Evolutionary conservation across 2,888 invertebrate species (phyloP).

Genomic region (Plutella xylostella): DNA sequence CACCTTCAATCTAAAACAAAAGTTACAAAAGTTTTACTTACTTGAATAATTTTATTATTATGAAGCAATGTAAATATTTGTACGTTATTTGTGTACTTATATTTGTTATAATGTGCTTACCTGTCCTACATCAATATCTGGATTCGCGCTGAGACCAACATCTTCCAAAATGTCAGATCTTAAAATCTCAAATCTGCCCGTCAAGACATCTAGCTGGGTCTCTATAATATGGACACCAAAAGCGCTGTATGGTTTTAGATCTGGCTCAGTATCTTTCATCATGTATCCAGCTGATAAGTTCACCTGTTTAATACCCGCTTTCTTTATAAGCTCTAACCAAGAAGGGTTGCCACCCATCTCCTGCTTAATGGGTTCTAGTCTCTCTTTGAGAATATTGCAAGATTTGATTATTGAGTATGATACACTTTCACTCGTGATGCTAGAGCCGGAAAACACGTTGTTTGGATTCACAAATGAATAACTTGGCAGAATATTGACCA

Average conservation of each 20-base stretch:
- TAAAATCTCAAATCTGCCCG: conserved; percentile 72
- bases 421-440: conserved; percentile 74
- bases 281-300: conserved; percentile 72
- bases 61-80: too few relatives aligned
- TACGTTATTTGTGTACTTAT: too few relatives aligned
- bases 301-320: conserved; percentile 58
- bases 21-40: too few relatives aligned
- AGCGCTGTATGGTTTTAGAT: conserved; percentile 63
- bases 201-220: conserved; percentile 76
- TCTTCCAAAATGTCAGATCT: conserved; percentile 77
- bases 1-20: conserved; percentile 52
- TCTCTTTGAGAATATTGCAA: conserved; percentile 67
- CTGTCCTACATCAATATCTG: conserved; percentile 76
- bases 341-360: conserved; percentile 52
- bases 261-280: conserved; percentile 65
- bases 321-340: conserved; percentile 70
- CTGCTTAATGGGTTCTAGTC: conserved; percentile 67
- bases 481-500: conserved; percentile 71
- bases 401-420: conserved; percentile 68
- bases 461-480: conserved; percentile 72
- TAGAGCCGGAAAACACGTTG: conserved; percentile 73
- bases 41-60: too few relatives aligned
- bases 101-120: too few relatives aligned
- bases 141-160: conserved; percentile 75
- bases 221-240: conserved; percentile 73